phyloP scores from a whole-genome alignment of 2,797 vertebrate species.

The Pangasius mekongensis region DNA sequence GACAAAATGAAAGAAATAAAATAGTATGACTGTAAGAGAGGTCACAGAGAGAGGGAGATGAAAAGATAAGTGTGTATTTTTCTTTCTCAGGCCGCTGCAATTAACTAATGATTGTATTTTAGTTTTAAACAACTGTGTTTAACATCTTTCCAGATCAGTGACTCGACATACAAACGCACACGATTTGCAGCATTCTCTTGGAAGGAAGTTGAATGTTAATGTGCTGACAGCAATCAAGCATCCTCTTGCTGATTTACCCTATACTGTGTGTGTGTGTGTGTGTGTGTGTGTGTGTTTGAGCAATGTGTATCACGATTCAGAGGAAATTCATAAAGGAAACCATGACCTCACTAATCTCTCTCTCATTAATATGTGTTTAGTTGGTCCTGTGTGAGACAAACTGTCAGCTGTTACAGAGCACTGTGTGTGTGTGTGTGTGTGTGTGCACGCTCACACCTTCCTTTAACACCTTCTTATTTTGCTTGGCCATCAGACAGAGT shows the following conservation, averaged over 20 bases:
- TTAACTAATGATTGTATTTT: not conserved
- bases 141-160: not conserved
- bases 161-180: not conserved
- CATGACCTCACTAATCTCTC: not conserved
- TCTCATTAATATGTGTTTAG: slow-evolving; percentile 8
- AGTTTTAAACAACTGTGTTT: slow-evolving; percentile 12
- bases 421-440: not conserved
- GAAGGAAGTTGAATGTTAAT: slow-evolving; percentile 8
- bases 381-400: not conserved
- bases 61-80: not conserved
- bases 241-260: not conserved
- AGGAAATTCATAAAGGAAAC: not conserved
- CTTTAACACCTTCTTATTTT: slow-evolving; percentile 12
- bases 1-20: not conserved
- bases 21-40: not conserved
- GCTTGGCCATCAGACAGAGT: not conserved
- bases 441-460: not conserved
- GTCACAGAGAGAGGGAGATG: not conserved
- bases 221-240: slow-evolving; percentile 10
- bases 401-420: not conserved
- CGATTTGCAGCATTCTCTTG: not conserved
- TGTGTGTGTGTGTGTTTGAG: not conserved
- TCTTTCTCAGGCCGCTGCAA: not conserved
- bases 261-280: not conserved
- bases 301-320: not conserved